Conservation (phyloP, 2,113 vertebrate genomes). For the Clupea harengus region DNA sequence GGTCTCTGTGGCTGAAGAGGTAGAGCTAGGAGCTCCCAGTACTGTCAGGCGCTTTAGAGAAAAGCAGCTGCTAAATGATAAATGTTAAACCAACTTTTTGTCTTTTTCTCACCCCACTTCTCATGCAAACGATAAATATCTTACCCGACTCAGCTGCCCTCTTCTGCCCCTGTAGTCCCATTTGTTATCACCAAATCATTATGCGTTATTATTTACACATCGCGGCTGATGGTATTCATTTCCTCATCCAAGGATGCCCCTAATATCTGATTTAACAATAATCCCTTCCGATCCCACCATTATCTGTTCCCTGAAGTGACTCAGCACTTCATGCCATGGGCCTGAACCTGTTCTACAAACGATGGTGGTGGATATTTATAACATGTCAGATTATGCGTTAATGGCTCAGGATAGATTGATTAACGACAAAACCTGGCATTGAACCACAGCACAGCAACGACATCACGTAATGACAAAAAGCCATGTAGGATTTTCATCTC, state of each 20-base stretch:
- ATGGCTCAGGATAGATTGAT: slow-evolving; percentile 43
- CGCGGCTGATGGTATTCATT: neutral
- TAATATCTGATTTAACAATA: slow-evolving; percentile 54
- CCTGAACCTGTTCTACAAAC: slow-evolving; percentile 57
- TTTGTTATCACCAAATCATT: neutral
- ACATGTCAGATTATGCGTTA: slow-evolving; percentile 79
- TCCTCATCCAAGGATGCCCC: neutral
- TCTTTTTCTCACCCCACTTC: neutral
- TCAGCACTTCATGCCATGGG: slow-evolving; percentile 64
- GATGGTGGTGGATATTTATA: slow-evolving; percentile 81
- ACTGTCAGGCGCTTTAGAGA: no score
- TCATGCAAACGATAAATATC: neutral
- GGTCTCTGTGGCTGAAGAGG: no score
- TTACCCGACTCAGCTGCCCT: neutral
- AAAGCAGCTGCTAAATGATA: neutral
- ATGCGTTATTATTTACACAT: neutral
- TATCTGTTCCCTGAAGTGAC: slow-evolving; percentile 80
- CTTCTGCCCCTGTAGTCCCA: neutral
- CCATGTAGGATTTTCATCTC: neutral
- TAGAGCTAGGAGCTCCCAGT: no score
- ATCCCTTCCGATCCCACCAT: slow-evolving; percentile 72
- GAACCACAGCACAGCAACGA: neutral
- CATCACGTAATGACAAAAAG: neutral
- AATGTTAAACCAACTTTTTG: neutral
- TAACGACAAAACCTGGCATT: neutral